Evolutionary conservation across 1,140 invertebrate species (phyloP), one percentile per base, ranked within the genome.

Genomic region (Trichonephila clavata): DNA sequence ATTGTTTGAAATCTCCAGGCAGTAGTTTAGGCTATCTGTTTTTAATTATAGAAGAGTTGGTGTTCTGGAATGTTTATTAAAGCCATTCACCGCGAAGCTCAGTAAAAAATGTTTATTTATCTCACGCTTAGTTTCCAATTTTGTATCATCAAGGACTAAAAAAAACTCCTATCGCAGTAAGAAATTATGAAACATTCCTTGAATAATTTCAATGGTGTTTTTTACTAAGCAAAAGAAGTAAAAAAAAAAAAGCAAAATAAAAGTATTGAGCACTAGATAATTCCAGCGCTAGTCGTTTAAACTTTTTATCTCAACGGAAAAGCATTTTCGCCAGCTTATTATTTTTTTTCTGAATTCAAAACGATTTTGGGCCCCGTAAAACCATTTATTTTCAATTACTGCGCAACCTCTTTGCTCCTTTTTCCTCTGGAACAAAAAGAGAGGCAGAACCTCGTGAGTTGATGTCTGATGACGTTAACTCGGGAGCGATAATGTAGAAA

Each of bases 341-440:
- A 63, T 77, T 77, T 77, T 87, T 87, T 87, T 87, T 63, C 59
- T 63, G 59, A 61, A 87, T 87, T 87, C 86, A 61, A 63, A 63
- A 87, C 60, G 86, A 59, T 84, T 84, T 84, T 24, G 57, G 83
- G 59, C 50, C 39, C 86, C 86, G 86, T 84, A 84, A 87, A 87
- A 87, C 86, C 86, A 87, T 87, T 87, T 87, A 87, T 87, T 87
- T 87, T 87, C 86, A 87, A 87, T 87, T 87, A 87, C 86, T 87
- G 86, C 20, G 60, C 43, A 84, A 84, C 50, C 83, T 60, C 57
- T 84, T 84, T 84, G 80, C 32, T 83, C 80, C 50, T 60, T 84
- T 84, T 84, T 24, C 18, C 27, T 5, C n/a, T 14, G 83, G 57
- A 84, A 84, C 57, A 87, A 63, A 87, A 61, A 87, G 50, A 87